Evolutionary conservation across 2,113 vertebrate genomes (phyloP), one percentile per base, ranked within the genome.

Genomic region (Chaetura pelagica): DNA sequence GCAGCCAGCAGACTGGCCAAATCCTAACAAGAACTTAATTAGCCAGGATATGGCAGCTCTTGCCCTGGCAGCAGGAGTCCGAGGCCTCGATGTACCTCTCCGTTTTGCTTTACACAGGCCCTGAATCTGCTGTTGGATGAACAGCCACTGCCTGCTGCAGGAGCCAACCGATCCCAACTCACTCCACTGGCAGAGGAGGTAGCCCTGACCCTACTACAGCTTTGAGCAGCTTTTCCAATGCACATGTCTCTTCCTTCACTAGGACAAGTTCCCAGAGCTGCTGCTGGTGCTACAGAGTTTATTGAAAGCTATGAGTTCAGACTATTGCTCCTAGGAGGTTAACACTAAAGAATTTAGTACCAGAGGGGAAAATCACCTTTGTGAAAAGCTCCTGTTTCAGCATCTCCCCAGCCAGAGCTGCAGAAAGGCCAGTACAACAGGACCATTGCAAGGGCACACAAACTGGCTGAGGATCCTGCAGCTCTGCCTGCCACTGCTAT

Each of bases 21-120:
- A 94, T 42, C 86, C 84, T 91, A 84, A 91, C 73, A 84, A 96
- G 96, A 57, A 81, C 80, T 96, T 89, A 94, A 96, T 92, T 87
- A 94, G 94, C 42, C 91, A 75, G 84, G 89, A 81, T 68, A 44
- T 8, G 42, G 94, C 83, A 89, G 89, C 73, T 80, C 89, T 22
- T 86, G 78, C 34, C 77, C 91, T 57, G 93, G 76, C 92, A 94
- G 92, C 83, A 90, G 90, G 85, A 95, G 85, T 5, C 32, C 66
- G 75, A 34, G 16, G 93, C 22, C 76, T 91, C 20, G 2, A 4
- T 9, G 91, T n/a, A 48, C 52, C 69, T 9, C 72, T 75, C 29
- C 71, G 68, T 26, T 58, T 27, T 6, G 75, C 44, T 86, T 24
- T 23, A 15, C 26, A 11, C 27, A 42, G n/a, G 55, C 51, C 74